phyloP scores from a whole-genome alignment of 2,888 invertebrate species.

The Heliothis peltigera region DNA sequence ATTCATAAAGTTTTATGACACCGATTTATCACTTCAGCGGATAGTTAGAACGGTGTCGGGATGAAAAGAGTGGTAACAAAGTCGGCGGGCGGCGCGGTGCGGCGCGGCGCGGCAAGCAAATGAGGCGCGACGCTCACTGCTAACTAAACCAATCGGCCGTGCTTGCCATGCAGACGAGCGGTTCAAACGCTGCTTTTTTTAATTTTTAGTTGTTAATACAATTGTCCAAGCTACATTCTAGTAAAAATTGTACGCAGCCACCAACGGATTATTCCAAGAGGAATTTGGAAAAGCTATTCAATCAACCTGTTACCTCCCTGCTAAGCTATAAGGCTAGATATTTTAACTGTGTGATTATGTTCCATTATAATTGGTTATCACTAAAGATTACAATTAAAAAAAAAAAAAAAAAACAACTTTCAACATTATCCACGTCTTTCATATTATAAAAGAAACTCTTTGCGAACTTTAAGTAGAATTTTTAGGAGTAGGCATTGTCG shows the following conservation, averaged over 20 bases:
- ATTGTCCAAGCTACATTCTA: background rate
- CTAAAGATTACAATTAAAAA: no score
- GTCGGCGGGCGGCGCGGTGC: conserved; percentile 66
- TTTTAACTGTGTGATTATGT: background rate
- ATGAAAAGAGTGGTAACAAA: conserved; percentile 88
- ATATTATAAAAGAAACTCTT: no score
- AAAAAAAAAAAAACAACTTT: no score
- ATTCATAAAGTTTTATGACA: conserved; percentile 71
- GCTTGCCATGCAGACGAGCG: conserved; percentile 71
- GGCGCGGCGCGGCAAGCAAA: conserved; percentile 84
- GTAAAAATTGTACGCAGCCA: no score
- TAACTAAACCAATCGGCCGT: conserved; percentile 89
- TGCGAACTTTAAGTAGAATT: no score
- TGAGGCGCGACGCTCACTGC: conserved; percentile 89
- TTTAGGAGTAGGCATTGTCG: no score
- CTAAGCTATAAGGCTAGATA: background rate
- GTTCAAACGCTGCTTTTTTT: conserved; percentile 36
- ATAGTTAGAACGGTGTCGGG: conserved; percentile 82
- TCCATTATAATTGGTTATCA: background rate
- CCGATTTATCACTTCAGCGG: conserved; percentile 81
- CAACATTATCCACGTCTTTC: no score
- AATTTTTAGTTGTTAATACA: no score
- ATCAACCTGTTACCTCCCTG: background rate
- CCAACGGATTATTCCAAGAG: no score
- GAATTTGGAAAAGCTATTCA: background rate